Percentiles rank a stretch among this genome's conserved stretches.
Evolutionary conservation across 2,797 vertebrate genomes (phyloP).

Genomic region (Meda fulgida): DNA sequence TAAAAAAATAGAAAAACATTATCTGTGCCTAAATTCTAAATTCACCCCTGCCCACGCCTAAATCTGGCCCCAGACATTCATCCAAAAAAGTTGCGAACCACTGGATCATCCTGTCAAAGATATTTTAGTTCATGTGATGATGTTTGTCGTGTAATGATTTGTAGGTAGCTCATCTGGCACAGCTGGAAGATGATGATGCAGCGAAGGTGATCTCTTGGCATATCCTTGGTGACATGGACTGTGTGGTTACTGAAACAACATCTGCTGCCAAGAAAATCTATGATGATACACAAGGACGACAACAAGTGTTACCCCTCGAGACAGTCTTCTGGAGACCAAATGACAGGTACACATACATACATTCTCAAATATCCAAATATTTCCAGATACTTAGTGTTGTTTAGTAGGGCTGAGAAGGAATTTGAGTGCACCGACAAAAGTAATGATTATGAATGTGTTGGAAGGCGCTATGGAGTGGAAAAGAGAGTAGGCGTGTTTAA

Average conservation of each 20-base stretch:
- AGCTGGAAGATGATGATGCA: constrained; percentile 81
- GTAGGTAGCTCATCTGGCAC: constrained; percentile 89
- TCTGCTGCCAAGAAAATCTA: constrained; percentile 82
- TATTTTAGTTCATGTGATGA: background rate
- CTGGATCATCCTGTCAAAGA: background rate
- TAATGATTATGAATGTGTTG: no score
- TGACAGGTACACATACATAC: constrained; percentile 76
- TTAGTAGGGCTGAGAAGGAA: background rate
- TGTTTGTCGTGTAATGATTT: background rate
- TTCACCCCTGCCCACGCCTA: background rate
- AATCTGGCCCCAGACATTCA: background rate
- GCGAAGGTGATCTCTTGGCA: constrained; percentile 93
- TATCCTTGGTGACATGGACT: constrained; percentile 90
- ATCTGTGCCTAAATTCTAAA: background rate
- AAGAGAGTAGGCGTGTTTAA: no score
- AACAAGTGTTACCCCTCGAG: constrained; percentile 90
- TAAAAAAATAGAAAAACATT: background rate
- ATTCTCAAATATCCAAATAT: background rate
- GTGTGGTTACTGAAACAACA: constrained; percentile 86
- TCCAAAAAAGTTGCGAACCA: background rate
- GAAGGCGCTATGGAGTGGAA: no score
- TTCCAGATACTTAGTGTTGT: background rate
- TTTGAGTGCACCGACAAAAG: no score
- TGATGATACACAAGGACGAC: constrained; percentile 79
- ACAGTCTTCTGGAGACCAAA: constrained; percentile 76